Base-by-base conservation (phyloP, 2,113 vertebrate genomes). In the Colinus virginianus region DNA sequence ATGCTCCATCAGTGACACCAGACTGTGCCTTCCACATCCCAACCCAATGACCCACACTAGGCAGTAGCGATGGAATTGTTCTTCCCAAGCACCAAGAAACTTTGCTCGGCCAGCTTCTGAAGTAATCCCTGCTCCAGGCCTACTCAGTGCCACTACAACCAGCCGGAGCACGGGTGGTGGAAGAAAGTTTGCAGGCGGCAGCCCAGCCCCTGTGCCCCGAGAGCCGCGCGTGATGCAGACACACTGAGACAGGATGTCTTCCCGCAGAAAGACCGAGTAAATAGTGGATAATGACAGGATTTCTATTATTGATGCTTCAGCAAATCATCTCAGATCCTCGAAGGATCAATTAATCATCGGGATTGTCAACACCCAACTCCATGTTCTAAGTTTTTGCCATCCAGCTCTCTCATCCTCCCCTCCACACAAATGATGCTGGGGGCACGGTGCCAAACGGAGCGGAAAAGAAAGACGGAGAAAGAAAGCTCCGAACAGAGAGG, bases 241-340 rank as follows among this genome's bases (percentile, higher is more conserved):
- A 5, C 89, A 40, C 2, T 69, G 91, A 90, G 88, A 93, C 92
- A 95, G 93, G 93, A 96, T 91, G 95, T 95, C 95, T 96, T 96
- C 91, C 94, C 91, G 1, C 93, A 95, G 80, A 93, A 96, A 87
- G 93, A 92, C 90, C 92, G 56, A 96, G 87, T 59, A 96, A 97
- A 95, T 87, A 94, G 80, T 70, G 90, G 23, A 88, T 93, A 97
- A 97, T 92, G 95, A 96, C 95, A 96, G 95, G 95, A 96, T 95
- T 96, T 97, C 93, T 94, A 96, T 97, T 97, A 96, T 90, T 96
- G 92, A 96, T 97, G 95, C 95, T 96, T 95, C 96, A 97, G 94
- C 96, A 97, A 96, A 97, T 95, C 96, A 86, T 93, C 86, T 94
- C 82, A 82, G 93, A 94, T 96, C 91, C 96, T 96, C 95, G 0